Evolutionary conservation across 2,797 vertebrate species (phyloP).

Genomic region (Okamejei kenojei): DNA sequence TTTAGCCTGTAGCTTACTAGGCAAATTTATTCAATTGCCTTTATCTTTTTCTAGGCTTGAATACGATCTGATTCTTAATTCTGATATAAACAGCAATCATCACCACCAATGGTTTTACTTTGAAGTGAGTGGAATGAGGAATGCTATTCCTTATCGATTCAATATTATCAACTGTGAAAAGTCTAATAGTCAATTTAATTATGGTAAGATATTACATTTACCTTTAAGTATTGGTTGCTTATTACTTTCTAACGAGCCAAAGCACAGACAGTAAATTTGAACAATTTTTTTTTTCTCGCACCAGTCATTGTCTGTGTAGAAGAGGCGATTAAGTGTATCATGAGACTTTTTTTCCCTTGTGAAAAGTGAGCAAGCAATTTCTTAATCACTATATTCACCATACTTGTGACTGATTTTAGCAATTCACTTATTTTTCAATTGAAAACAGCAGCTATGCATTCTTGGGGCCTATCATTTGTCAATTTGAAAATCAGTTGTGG

Average conservation of each 20-base stretch:
- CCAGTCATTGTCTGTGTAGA: neutral
- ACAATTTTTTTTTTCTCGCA: neutral
- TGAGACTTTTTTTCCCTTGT: neutral
- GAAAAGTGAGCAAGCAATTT: neutral
- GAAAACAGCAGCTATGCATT: neutral
- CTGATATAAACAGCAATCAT: conserved; percentile 97
- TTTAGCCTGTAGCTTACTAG: neutral
- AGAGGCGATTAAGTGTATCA: neutral
- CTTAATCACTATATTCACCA: neutral
- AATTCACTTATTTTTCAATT: neutral
- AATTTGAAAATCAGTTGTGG: neutral
- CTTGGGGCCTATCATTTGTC: neutral
- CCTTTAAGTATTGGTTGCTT: neutral
- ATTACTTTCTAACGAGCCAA: neutral
- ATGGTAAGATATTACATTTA: conserved; percentile 67
- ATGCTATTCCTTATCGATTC: conserved; percentile 79
- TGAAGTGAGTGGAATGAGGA: conserved; percentile 91
- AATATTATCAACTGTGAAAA: conserved; percentile 99
- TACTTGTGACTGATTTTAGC: neutral
- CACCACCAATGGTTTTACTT: conserved; percentile 99
- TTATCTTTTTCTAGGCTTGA: conserved; percentile 66
- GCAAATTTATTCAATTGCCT: neutral
- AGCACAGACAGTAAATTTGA: conserved; percentile 8
- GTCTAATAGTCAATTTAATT: conserved; percentile 98
- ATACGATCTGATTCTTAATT: conserved; percentile 94